Conservation (phyloP, 1,140 invertebrate species). For the Xylocopa sonorina region DNA sequence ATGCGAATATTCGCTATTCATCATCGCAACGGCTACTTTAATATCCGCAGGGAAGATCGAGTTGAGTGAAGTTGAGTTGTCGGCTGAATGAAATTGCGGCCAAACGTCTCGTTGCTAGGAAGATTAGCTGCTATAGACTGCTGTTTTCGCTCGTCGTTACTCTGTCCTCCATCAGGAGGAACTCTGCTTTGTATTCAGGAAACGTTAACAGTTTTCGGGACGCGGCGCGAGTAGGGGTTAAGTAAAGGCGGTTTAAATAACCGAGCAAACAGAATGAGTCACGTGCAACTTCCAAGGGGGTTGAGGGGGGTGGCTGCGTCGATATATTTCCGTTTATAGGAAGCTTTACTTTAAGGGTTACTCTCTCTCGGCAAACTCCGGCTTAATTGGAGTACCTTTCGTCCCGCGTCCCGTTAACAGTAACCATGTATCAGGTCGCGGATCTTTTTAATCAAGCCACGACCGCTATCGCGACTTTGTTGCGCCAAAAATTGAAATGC, state of each 20-base stretch:
- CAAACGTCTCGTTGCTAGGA: background rate
- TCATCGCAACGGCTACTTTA: too few relatives aligned
- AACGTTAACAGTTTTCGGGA: conserved; percentile 22
- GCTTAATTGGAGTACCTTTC: conserved; percentile 10
- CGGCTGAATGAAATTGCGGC: conserved; percentile 7
- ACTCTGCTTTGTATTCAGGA: conserved; percentile 13
- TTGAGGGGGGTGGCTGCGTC: too few relatives aligned
- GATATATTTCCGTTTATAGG: conserved; percentile 25
- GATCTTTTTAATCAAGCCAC: background rate
- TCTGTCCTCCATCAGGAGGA: background rate
- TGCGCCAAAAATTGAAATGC: too few relatives aligned
- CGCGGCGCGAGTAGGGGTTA: background rate
- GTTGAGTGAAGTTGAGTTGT: too few relatives aligned
- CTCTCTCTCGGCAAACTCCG: background rate
- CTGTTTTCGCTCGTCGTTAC: background rate
- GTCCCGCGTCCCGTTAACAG: background rate
- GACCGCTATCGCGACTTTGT: too few relatives aligned
- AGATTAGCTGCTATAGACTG: background rate
- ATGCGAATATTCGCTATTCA: too few relatives aligned
- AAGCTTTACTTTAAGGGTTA: conserved; percentile 9
- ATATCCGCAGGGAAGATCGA: too few relatives aligned
- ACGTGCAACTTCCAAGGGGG: background rate
- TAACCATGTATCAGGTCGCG: background rate
- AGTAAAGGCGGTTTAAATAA: conserved; percentile 13
- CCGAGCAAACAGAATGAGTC: conserved; percentile 16